Evolutionary conservation across 2,113 vertebrate species (phyloP).

Genomic region (Elephantulus edwardii): DNA sequence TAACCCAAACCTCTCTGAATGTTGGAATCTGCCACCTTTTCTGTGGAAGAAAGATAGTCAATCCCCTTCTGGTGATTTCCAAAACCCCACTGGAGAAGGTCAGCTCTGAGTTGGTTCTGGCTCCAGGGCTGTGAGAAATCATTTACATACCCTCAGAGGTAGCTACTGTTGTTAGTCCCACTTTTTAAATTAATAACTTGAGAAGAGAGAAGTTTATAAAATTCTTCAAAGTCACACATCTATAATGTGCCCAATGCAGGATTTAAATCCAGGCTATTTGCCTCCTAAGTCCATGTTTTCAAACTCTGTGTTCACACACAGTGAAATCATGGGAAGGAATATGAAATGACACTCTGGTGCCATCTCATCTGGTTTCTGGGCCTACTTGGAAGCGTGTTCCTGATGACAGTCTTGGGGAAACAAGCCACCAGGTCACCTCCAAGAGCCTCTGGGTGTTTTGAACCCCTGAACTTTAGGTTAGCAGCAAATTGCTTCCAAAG

Average conservation of each 20-base stretch:
- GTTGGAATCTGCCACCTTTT: too few relatives aligned
- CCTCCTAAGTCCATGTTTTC: neutral
- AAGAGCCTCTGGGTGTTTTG: neutral
- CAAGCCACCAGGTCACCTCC: neutral
- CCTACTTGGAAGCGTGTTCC: neutral
- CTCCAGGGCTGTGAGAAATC: too few relatives aligned
- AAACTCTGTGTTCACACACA: too few relatives aligned
- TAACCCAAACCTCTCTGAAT: too few relatives aligned
- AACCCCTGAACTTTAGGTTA: neutral
- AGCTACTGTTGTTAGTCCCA: neutral
- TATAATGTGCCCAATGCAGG: neutral
- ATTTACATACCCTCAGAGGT: neutral
- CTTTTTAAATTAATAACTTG: conserved; percentile 28
- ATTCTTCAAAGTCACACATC: neutral
- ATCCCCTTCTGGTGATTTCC: too few relatives aligned
- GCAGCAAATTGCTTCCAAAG: neutral
- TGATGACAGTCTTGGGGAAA: neutral
- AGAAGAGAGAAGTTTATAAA: neutral
- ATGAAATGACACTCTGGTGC: too few relatives aligned
- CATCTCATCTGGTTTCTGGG: neutral
- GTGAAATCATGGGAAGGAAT: too few relatives aligned
- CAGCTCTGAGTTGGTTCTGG: too few relatives aligned
- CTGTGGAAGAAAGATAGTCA: too few relatives aligned
- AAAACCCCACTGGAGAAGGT: too few relatives aligned
- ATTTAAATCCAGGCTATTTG: neutral